Evolutionary conservation across 2,797 vertebrate species (phyloP), one percentile per base, ranked within the genome.

Genomic region (Rhinella marina): DNA sequence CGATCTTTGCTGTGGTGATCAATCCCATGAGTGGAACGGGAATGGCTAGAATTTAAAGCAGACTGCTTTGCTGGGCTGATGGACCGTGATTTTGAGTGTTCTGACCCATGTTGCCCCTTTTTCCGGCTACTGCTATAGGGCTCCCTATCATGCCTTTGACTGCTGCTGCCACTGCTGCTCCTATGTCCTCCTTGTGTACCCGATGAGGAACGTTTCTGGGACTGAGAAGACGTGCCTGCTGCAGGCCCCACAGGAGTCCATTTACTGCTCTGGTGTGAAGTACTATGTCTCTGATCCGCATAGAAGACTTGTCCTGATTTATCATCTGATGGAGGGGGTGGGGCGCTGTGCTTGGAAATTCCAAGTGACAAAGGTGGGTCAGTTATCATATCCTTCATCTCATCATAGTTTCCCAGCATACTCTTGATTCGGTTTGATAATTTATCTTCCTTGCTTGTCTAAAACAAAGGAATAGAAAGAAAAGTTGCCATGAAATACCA

Each of bases 351-450:
- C 95, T 99, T 98, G 91, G 96, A 94, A 84, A 95, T 92, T 78
- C 90, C 93, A 88, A 95, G 93, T 89, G 97, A 96, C 88, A 97
- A 95, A 76, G 98, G 95, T 91, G 97, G 96, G 84, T 97, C 97
- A 91, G 97, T 97, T 91, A 98, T 97, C n/a, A 97, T 96, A 91
- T 99, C 98, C 94, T 98, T 97, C 98, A 99, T 99, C 92, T 99
- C 98, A 94, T 99, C 98, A 95, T 99, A 99, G 93, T 99, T 98
- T 89, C 98, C 98, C 88, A 99, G 97, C 97, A 98, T 99, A 95
- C 98, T 99, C 96, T 99, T 97, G 93, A 99, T 99, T 92, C 98
- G 97, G 93, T 96, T 99, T 79, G 98, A 99, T 90, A 99, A 94
- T 94, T 99, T 98, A 95, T 99, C 98, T 95, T 99, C 98, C 92